Base-by-base conservation (phyloP, 2,797 vertebrate genomes). In the Chloroceryle amazona region DNA sequence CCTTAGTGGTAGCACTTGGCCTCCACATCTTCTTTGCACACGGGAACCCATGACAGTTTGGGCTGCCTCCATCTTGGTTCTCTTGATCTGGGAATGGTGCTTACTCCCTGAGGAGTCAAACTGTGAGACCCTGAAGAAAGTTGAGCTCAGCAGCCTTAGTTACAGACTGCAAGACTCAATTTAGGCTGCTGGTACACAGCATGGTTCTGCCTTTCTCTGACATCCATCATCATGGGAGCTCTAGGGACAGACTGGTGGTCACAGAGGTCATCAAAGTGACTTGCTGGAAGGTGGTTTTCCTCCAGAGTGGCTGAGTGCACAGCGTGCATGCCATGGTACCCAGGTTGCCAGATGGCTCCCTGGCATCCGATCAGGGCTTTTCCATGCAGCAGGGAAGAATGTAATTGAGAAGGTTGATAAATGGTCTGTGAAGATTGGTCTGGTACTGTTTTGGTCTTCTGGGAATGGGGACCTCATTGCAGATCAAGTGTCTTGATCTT, bases 401-500 rank as follows among this genome's bases (percentile, higher is more conserved):
- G 76, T 35, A 37, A 16, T 28, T 81, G 79, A 62, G 79, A 33
- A 83, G 44, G 60, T 70, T 96, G 82, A 51, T 51, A 91, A 95
- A 70, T 60, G 52, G 68, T 39, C 96, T 95, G 46, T 66, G 88
- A 93, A 92, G 84, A 61, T 44, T 85, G 70, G 70, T 58, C 74
- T 85, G 71, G 66, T 87, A 51, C 49, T 1, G 0, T 39, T 96
- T 46, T 61, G 29, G 67, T 81, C 88, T 79, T 85, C 28, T 63
- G 90, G 74, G 83, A 96, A 28, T 0, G 26, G 91, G 74, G 81
- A 95, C 65, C 73, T 89, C 18, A 5, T 80, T 89, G 78, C 51
- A 86, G 80, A 90, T 86, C 70, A 80, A 85, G 61, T 67, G 52
- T 73, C 83, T 84, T 84, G 90, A 55, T 95, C 63, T 93, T 95